These are phyloP conservation scores for Phortica magna DNA, from an alignment of 2,888 invertebrate genomes.

Conservation along the genomic window DNA sequence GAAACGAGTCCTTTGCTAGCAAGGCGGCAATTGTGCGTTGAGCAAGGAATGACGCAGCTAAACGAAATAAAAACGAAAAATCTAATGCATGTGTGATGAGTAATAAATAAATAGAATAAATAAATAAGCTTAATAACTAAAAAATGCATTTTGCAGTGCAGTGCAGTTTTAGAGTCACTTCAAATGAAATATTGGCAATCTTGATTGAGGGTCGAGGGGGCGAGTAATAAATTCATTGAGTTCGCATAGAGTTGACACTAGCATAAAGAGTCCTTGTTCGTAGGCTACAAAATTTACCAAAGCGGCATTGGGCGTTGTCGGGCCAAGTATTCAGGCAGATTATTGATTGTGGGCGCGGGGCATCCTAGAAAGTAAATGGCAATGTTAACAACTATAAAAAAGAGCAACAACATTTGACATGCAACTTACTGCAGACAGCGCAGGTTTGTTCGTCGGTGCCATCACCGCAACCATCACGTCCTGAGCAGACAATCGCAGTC, in stretches of 20 bases:
- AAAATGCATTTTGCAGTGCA: conserved; percentile 34
- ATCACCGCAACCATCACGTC: conserved; percentile 94
- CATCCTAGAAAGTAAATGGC: conserved; percentile 79
- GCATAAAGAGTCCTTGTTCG: background rate
- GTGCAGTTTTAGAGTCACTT: conserved; percentile 42
- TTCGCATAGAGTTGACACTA: background rate
- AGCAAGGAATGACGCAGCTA: conserved; percentile 54
- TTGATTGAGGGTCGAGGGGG: conserved; percentile 7
- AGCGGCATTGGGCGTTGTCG: conserved; percentile 74
- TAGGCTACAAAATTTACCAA: conserved; percentile 62
- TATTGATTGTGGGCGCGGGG: conserved; percentile 77
- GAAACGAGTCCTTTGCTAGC: conserved; percentile 74
- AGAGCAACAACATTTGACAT: background rate
- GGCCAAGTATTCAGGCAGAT: conserved; percentile 63
- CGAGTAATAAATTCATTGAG: background rate
- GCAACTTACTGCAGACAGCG: conserved; percentile 89
- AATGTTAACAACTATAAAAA: background rate
- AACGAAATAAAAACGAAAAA: conserved; percentile 52
- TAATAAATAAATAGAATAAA: conserved; percentile 63
- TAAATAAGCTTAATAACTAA: conserved; percentile 69
- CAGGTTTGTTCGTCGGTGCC: conserved; percentile 92
- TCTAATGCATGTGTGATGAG: conserved; percentile 3
- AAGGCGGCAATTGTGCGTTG: conserved; percentile 75
- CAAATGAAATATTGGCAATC: conserved; percentile 26
- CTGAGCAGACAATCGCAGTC: conserved; percentile 93